Evolutionary conservation across 53 echinoderm and acorn worm genomes (phyloP).

Genomic region (Echinarachnius parma): DNA sequence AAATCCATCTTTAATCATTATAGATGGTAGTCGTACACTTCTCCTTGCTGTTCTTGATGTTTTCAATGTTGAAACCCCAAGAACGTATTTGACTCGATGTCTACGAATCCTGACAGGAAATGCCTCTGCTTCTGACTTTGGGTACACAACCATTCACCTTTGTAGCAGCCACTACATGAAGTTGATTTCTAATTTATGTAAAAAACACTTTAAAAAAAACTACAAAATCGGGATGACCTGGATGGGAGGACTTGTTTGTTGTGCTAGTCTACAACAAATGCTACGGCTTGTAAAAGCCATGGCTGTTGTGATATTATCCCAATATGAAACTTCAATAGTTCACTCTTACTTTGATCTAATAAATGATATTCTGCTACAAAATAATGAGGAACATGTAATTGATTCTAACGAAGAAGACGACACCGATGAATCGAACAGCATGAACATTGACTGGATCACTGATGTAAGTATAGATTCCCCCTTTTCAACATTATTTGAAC

Average conservation of each 20-base stretch:
- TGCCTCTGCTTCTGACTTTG: no score
- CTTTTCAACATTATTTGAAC: background rate
- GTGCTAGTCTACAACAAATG: background rate
- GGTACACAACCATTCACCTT: no score
- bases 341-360: background rate
- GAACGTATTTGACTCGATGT: no score
- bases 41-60: background rate
- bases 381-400: background rate
- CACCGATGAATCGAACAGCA: background rate
- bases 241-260: background rate
- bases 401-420: background rate
- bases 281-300: background rate
- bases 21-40: background rate
- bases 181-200: no score
- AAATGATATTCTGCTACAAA: background rate
- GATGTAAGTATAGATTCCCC: background rate
- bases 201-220: background rate
- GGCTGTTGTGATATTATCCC: background rate
- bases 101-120: no score
- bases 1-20: background rate
- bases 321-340: background rate
- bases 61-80: no score
- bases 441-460: background rate
- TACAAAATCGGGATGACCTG: background rate
- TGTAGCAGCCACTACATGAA: no score